These are phyloP conservation scores for Paramisgurnus dabryanus DNA, from an alignment of 2,113 vertebrate genomes.

Conservation along the genomic window DNA sequence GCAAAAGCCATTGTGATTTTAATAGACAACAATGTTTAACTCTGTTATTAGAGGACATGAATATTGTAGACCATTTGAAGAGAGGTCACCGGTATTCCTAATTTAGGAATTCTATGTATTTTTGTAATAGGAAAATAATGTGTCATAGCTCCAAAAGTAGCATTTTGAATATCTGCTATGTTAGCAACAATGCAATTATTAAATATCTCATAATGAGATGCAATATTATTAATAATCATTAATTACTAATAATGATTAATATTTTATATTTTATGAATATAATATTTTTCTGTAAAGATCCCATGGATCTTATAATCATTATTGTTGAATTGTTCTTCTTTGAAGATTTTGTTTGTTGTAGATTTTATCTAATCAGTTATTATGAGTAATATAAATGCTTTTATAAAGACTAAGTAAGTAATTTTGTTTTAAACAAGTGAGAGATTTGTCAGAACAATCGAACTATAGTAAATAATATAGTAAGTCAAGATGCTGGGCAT, in stretches of 20 bases:
- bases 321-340: not conserved
- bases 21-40: slow-evolving; percentile 18
- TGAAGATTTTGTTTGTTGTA: slow-evolving; percentile 1
- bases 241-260: no score
- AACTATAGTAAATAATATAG: not conserved
- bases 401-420: slow-evolving; percentile 8
- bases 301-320: slow-evolving; percentile 8
- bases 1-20: slow-evolving; percentile 12
- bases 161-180: slow-evolving; percentile 9
- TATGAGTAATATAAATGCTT: slow-evolving; percentile 19
- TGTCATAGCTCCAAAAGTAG: slow-evolving; percentile 5
- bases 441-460: not conserved
- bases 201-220: slow-evolving; percentile 29
- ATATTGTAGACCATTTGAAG: not conserved
- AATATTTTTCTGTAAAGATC: not conserved
- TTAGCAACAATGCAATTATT: not conserved
- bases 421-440: slow-evolving; percentile 14
- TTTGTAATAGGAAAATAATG: slow-evolving; percentile 8
- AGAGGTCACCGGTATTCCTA: slow-evolving; percentile 5
- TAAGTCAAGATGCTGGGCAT: slow-evolving; percentile 10
- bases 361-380: slow-evolving; percentile 15
- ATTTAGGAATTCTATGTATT: not conserved
- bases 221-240: not conserved
- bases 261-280: not conserved
- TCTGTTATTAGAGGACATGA: slow-evolving; percentile 25